Conservation (phyloP, 2,888 invertebrate species). For the Cheilosia scutellata region DNA sequence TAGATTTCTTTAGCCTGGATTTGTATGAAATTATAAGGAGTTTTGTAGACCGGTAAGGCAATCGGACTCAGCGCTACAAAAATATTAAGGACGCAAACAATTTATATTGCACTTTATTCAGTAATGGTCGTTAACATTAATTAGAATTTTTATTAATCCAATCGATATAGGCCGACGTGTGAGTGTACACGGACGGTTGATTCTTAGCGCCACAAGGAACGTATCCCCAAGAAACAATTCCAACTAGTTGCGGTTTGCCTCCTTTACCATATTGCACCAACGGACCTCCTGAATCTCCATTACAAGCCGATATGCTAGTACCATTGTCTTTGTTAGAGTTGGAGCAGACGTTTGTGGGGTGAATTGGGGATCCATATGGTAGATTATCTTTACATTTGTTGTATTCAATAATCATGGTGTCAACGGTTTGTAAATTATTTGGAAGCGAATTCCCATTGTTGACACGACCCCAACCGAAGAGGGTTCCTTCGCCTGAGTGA, state of each 20-base stretch:
- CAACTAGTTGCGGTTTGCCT: conserved; percentile 81
- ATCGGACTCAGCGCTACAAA: conserved; percentile 10
- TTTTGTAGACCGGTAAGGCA: neutral
- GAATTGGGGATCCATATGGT: conserved; percentile 79
- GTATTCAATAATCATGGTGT: conserved; percentile 79
- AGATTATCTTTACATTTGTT: conserved; percentile 77
- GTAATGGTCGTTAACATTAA: neutral
- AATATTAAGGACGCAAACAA: neutral
- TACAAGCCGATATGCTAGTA: conserved; percentile 84
- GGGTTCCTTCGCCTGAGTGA: conserved; percentile 80
- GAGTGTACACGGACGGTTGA: conserved; percentile 84
- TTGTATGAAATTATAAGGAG: too few relatives aligned
- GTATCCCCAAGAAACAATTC: conserved; percentile 85
- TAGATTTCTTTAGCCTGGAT: too few relatives aligned
- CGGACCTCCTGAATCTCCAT: conserved; percentile 83
- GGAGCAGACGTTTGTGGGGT: conserved; percentile 83
- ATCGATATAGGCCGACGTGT: conserved; percentile 83
- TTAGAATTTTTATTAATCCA: conserved; percentile 81
- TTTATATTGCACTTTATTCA: neutral
- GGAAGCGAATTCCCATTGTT: conserved; percentile 77
- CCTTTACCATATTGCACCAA: conserved; percentile 78
- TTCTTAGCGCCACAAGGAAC: conserved; percentile 84
- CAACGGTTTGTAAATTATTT: conserved; percentile 80
- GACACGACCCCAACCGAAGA: conserved; percentile 85
- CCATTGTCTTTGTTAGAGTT: conserved; percentile 82